Conservation (phyloP, 37 sponge, comb jelly and placozoan species). For the Oscarella lobularis region DNA sequence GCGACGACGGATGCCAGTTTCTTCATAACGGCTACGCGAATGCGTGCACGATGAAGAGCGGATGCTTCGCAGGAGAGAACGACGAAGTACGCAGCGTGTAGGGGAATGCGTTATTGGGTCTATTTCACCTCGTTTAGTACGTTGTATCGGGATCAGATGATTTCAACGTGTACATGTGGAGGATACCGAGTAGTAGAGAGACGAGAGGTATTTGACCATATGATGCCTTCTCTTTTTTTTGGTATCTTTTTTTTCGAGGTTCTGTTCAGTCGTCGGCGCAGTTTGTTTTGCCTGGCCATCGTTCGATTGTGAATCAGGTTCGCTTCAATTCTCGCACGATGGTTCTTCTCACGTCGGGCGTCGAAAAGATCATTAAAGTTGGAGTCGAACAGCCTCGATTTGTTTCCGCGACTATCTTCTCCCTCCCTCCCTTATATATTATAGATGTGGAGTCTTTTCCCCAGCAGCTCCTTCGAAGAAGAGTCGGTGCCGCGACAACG, state of each 20-base stretch:
- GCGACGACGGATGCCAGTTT: constrained; percentile 8
- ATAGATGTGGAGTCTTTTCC: not conserved
- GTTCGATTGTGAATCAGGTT: constrained; percentile 60
- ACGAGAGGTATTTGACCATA: not conserved
- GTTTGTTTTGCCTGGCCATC: constrained; percentile 49
- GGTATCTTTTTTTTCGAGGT: no score
- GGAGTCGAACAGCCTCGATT: not conserved
- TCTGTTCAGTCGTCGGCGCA: no score
- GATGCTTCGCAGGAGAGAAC: constrained; percentile 51
- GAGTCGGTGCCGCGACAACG: not conserved
- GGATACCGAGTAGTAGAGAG: no score
- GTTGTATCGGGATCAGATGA: constrained; percentile 72
- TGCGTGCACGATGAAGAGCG: constrained; percentile 49
- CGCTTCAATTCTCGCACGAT: constrained; percentile 32
- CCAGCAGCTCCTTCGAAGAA: not conserved
- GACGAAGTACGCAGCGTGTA: constrained; percentile 31
- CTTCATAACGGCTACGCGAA: constrained; percentile 24
- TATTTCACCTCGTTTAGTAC: constrained; percentile 13
- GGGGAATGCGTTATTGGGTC: not conserved
- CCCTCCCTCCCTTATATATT: not conserved
- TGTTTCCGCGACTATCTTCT: not conserved
- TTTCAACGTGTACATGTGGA: constrained; percentile 58
- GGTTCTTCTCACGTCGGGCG: constrained; percentile 40
- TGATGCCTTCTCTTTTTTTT: not conserved
- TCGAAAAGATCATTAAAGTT: constrained; percentile 64